Evolutionary conservation across 2,113 vertebrate genomes (phyloP), one percentile per base, ranked within the genome.

Genomic region (Phocoena phocoena): DNA sequence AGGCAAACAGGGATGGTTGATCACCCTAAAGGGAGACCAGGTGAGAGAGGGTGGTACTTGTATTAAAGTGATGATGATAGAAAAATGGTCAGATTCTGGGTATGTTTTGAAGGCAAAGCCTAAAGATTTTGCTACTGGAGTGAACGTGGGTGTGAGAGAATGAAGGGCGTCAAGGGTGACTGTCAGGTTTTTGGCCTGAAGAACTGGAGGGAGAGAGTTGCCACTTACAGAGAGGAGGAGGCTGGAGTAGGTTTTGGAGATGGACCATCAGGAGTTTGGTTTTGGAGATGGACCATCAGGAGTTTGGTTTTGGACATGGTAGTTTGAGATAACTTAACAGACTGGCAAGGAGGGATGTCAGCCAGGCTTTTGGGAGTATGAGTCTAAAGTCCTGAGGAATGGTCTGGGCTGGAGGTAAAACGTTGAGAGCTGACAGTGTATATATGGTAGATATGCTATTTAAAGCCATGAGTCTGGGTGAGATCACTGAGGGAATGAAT

Each of bases 21-120:
- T 81, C 36, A 68, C 23, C 15, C 38, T 60, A 76, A 2, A 53
- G 50, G 71, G 33, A 79, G 33, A 90, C n/a, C 55, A 92, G 41
- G 18, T n/a, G 85, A 76, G 41, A 74, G 73, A 96, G 41, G 36
- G 62, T 50, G 4, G 74, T 82, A 20, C 62, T 47, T 93, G 50
- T 33, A 79, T 44, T 87, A 50, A 87, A 77, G 41, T 95, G 55
- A 86, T 28, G 28, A 6, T n/a, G 28, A 76, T 53, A 15, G 50
- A n/a, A 53, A 55, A 93, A 33, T 53, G n/a, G 44, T 50, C 41
- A 91, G 41, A 70, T 93, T 95, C 92, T 17, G 31, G n/a, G 28
- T 67, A 33, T 47, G 80, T 94, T 91, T 95, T 80, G 58, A 95
- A 88, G 60, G 63, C 58, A 89, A 84, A 70, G 67, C 73, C 73